These are phyloP conservation scores for Cotesia congregata DNA, from an alignment of 2,888 invertebrate genomes.

Conservation along the genomic window DNA sequence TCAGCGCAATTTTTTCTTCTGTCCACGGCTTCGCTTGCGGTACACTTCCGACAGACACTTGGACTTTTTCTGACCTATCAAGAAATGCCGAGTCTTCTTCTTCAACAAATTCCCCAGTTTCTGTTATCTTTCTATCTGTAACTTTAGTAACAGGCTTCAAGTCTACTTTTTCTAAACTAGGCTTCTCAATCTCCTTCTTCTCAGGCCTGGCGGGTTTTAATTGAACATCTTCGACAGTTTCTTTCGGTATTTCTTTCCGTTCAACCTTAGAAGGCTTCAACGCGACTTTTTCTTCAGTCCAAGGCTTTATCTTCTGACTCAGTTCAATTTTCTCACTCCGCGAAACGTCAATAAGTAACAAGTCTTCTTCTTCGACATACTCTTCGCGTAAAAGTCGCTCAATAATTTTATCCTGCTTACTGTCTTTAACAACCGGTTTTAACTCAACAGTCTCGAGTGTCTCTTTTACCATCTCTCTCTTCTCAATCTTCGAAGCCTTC, in stretches of 20 bases:
- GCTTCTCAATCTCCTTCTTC: conserved; percentile 53
- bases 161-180: conserved; percentile 51
- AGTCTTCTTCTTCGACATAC: conserved; percentile 59
- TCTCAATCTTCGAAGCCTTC: conserved; percentile 73
- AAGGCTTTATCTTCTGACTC: conserved; percentile 67
- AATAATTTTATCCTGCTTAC: conserved; percentile 24
- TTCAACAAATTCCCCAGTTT: conserved; percentile 51
- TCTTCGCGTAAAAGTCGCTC: conserved; percentile 38
- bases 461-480: conserved; percentile 52
- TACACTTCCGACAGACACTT: conserved; percentile 35
- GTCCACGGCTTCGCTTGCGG: conserved; percentile 74
- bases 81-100: conserved; percentile 53
- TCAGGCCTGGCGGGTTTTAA: conserved; percentile 74
- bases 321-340: conserved; percentile 47
- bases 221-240: conserved; percentile 70
- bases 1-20: conserved; percentile 76
- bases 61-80: conserved; percentile 46
- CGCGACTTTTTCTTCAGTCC: conserved; percentile 77
- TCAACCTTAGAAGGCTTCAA: conserved; percentile 72
- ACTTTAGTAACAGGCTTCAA: conserved; percentile 45
- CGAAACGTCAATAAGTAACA: conserved; percentile 41
- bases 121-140: conserved; percentile 25
- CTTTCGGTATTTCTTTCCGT: conserved; percentile 66
- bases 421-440: conserved; percentile 45
- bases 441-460: conserved; percentile 51